Conservation (phyloP, 2,888 invertebrate species). For the Exephanes ischioxanthus region DNA sequence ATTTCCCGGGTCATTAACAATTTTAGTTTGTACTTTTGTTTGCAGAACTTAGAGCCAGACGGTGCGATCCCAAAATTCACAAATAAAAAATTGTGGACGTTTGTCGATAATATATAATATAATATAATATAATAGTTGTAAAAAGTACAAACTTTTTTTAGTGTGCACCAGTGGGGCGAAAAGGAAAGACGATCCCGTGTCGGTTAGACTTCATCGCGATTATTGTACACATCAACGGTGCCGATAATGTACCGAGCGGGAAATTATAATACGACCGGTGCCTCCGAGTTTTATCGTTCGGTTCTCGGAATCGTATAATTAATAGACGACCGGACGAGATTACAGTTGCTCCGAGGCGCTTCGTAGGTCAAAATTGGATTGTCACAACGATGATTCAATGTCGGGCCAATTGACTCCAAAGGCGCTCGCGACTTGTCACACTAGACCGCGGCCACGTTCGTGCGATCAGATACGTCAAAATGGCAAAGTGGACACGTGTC, state of each 20-base stretch:
- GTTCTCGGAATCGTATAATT: conserved; percentile 9
- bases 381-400: conserved; percentile 70
- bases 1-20: too few relatives aligned
- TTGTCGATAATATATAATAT: too few relatives aligned
- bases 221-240: neutral
- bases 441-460: neutral
- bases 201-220: neutral
- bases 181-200: conserved; percentile 3
- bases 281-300: conserved; percentile 1
- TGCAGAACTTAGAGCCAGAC: too few relatives aligned
- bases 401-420: conserved; percentile 65
- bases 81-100: too few relatives aligned
- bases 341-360: conserved; percentile 7
- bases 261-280: conserved; percentile 14
- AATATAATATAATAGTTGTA: too few relatives aligned
- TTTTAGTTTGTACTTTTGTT: too few relatives aligned
- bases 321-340: conserved; percentile 24
- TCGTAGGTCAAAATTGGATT: conserved; percentile 67
- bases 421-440: conserved; percentile 32
- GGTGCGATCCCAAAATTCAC: too few relatives aligned
- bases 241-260: neutral
- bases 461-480: conserved; percentile 48
- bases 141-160: too few relatives aligned
- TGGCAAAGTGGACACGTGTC: conserved; percentile 36
- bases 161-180: neutral